These are phyloP conservation scores for Stratiolaelaps scimitus DNA, from an alignment of 1,140 invertebrate species.

Conservation along the genomic window DNA sequence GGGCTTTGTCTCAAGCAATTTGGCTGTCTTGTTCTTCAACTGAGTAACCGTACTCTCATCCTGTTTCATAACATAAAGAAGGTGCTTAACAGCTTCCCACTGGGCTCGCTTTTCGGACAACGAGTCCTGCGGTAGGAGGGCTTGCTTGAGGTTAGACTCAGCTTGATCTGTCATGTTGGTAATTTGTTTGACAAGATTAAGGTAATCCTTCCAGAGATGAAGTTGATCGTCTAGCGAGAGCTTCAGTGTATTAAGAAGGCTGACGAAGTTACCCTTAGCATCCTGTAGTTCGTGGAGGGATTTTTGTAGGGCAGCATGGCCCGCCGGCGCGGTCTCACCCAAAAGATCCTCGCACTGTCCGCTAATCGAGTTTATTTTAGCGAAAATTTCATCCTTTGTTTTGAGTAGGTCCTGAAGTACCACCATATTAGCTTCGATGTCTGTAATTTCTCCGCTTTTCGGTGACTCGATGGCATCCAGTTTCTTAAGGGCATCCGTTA, in stretches of 20 bases:
- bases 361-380: constrained; percentile 66
- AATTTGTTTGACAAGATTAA: constrained; percentile 71
- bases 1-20: constrained; percentile 70
- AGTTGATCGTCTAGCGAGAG: constrained; percentile 71
- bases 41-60: constrained; percentile 84
- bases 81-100: constrained; percentile 62
- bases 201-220: constrained; percentile 71
- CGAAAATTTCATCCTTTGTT: constrained; percentile 78
- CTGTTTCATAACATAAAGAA: constrained; percentile 42
- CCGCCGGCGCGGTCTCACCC: constrained; percentile 73
- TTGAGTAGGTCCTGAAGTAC: constrained; percentile 65
- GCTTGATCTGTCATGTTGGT: constrained; percentile 67
- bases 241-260: constrained; percentile 78
- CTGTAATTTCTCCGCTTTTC: constrained; percentile 46
- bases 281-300: constrained; percentile 68
- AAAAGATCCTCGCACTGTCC: constrained; percentile 80
- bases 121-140: constrained; percentile 59
- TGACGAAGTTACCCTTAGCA: constrained; percentile 69
- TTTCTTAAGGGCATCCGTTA: constrained; percentile 69
- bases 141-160: constrained; percentile 55
- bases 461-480: constrained; percentile 55
- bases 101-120: constrained; percentile 71
- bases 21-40: constrained; percentile 67
- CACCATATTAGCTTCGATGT: constrained; percentile 68
- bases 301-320: constrained; percentile 72